Evolutionary conservation across 1,140 invertebrate genomes (phyloP).

Genomic region (Babylonia areolata): DNA sequence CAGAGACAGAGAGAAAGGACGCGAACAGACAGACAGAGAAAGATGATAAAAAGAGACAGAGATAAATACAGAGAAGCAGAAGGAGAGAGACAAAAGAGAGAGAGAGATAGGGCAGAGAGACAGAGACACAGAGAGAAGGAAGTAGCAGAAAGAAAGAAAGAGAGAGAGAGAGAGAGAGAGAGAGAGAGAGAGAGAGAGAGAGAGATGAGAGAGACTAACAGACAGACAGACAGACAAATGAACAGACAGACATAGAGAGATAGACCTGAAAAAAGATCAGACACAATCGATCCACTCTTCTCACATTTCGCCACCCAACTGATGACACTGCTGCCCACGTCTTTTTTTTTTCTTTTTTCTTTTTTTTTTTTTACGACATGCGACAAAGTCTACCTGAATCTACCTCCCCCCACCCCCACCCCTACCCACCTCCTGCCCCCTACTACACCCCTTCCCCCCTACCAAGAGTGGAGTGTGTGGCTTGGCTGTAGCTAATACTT

Average conservation of each 20-base stretch:
- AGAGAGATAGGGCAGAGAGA: background rate
- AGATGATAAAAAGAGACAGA: too few species aligned
- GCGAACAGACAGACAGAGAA: too few species aligned
- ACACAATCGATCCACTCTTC: background rate
- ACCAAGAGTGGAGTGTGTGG: too few species aligned
- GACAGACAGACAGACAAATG: background rate
- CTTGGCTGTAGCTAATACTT: background rate
- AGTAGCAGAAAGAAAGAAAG: background rate
- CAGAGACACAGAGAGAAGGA: background rate
- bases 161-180: conserved; percentile 7
- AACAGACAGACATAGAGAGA: background rate
- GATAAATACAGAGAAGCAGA: too few species aligned
- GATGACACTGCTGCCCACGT: too few species aligned
- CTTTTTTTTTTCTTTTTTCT: too few species aligned
- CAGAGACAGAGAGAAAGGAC: background rate
- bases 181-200: background rate
- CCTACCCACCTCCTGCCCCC: background rate
- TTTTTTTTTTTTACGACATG: too few species aligned
- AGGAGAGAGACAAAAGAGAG: too few species aligned
- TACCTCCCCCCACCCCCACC: background rate
- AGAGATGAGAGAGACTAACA: background rate
- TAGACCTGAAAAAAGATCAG: background rate
- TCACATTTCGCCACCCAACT: background rate
- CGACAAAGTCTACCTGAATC: too few species aligned
- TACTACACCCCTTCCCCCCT: background rate